phyloP scores from a whole-genome alignment of 2,113 vertebrate genomes.

The Myotis davidii region DNA sequence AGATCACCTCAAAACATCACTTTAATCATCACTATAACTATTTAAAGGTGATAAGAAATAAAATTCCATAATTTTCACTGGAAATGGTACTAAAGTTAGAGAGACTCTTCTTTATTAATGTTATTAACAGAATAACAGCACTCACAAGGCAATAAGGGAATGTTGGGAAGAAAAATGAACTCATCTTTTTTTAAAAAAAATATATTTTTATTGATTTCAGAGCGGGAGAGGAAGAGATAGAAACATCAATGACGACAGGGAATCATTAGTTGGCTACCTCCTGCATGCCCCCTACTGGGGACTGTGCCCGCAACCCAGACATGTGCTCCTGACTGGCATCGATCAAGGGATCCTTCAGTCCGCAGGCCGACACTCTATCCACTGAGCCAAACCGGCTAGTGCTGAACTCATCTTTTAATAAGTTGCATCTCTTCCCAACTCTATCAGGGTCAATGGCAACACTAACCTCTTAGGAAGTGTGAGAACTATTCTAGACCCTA shows the following conservation, averaged over 20 bases:
- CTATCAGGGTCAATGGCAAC: not conserved
- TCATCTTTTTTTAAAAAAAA: too few relatives aligned
- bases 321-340: too few relatives aligned
- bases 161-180: not conserved
- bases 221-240: too few relatives aligned
- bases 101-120: not conserved
- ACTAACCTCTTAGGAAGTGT: not conserved
- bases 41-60: conserved; percentile 1
- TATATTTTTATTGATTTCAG: too few relatives aligned
- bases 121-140: not conserved
- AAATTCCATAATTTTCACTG: conserved; percentile 5
- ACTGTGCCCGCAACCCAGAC: too few relatives aligned
- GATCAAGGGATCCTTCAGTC: too few relatives aligned
- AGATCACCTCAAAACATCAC: not conserved
- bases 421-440: not conserved
- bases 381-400: too few relatives aligned
- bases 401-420: not conserved
- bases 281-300: too few relatives aligned
- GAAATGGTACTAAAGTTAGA: not conserved
- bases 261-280: too few relatives aligned
- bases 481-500: not conserved
- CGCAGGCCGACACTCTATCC: too few relatives aligned
- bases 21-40: not conserved
- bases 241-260: too few relatives aligned
- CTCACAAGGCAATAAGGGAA: not conserved